Conservation (phyloP, 2,797 vertebrate species). For the Pelodytes ibericus region DNA sequence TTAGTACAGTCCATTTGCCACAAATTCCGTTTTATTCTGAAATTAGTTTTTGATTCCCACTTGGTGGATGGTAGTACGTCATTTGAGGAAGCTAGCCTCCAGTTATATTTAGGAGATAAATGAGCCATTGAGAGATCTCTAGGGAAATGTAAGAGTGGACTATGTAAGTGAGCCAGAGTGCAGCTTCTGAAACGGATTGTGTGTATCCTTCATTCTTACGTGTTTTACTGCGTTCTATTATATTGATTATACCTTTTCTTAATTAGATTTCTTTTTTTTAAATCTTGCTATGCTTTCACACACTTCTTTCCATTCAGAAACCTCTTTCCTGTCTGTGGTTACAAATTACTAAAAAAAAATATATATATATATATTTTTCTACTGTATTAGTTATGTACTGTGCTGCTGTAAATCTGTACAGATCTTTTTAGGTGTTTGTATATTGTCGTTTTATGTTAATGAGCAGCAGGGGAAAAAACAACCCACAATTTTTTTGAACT, state of each 20-base stretch:
- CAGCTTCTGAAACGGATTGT: slow-evolving; percentile 52
- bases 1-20: slow-evolving; percentile 58
- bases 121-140: slow-evolving; percentile 65
- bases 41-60: slow-evolving; percentile 69
- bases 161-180: slow-evolving; percentile 50
- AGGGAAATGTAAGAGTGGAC: slow-evolving; percentile 50
- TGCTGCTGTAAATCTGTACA: too few species aligned
- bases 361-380: too few species aligned
- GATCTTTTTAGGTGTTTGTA: too few species aligned
- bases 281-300: background rate
- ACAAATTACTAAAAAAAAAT: too few species aligned
- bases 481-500: too few species aligned
- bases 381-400: too few species aligned
- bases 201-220: background rate
- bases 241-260: background rate
- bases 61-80: slow-evolving; percentile 64
- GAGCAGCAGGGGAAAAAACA: too few species aligned
- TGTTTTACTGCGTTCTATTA: background rate
- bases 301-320: background rate
- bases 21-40: slow-evolving; percentile 64
- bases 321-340: background rate
- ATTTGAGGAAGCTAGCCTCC: slow-evolving; percentile 66
- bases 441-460: too few species aligned
- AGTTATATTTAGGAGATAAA: slow-evolving; percentile 65
- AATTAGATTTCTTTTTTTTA: background rate